Base-by-base conservation (phyloP, 2,797 vertebrate genomes). In the Amphiprion clarkii region DNA sequence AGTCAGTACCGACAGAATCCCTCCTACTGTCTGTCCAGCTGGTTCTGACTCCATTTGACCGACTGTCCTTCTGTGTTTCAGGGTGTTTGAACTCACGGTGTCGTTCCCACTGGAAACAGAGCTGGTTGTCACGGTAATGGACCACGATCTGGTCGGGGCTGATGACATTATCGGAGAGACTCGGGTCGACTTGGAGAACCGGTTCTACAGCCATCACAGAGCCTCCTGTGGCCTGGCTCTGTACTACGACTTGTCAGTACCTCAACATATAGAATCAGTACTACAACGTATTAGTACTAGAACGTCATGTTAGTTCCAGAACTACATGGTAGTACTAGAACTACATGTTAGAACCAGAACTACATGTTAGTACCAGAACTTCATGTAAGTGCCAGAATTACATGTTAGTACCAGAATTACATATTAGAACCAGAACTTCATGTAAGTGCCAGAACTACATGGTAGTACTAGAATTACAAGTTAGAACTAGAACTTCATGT, bases 151-250 rank as follows among this genome's bases (percentile, higher is more conserved):
- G 0, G 89, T 99, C 44, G 97, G 97, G 42, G 93, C 96, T 3
- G 96, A 99, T 68, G 97, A 99, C 63, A 82, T 95, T 73, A 98
- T 97, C 1, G 97, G 97, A 0, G 97, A 98, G 87, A 98, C 97
- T 0, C 96, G 93, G 33, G 78, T 97, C 39, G 98, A 99, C 79
- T 60, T 99, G 90, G 98, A 99, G 93, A 99, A 99, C 83, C 92
- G 96, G 21, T 99, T 98, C 93, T 99, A 97, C 82, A 99, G 97
- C 91, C 94, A 95, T n/a, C 96, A 99, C 86, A 90, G 96, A 48
- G 96, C 97, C 2, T 93, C 91, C 59, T 99, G 97, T 56, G 97
- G 97, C 13, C 77, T 99, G 64, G 94, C 96, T 27, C 92, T 94
- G 0, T 95, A 97, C 78, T 99, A 97, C 0, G 94, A 98, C 52